Evolutionary conservation across 2,888 invertebrate species (phyloP).

Genomic region (Euphydryas editha): DNA sequence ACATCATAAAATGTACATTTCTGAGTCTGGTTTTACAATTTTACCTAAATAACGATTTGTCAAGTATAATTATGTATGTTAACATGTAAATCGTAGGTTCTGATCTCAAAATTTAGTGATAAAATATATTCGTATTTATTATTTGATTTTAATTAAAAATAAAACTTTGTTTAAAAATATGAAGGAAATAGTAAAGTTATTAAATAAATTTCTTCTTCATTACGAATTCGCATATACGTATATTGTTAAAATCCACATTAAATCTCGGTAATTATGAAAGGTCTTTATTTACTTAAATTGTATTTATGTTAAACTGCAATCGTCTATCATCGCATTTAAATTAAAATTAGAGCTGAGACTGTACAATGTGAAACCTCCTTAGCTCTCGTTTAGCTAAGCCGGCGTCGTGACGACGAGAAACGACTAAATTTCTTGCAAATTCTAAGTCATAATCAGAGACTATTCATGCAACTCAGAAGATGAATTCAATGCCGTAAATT

Average conservation of each 20-base stretch:
- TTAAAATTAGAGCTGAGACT: background rate
- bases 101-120: too few species aligned
- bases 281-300: too few species aligned
- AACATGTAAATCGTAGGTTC: too few species aligned
- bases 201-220: too few species aligned
- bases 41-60: background rate
- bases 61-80: too few species aligned
- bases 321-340: background rate
- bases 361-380: slow-evolving; percentile 24
- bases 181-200: too few species aligned
- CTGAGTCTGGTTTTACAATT: background rate
- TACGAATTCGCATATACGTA: too few species aligned
- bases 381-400: slow-evolving; percentile 24
- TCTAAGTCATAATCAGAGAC: slow-evolving; percentile 41
- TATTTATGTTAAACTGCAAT: too few species aligned
- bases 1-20: background rate
- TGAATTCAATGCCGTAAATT: slow-evolving; percentile 36
- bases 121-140: too few species aligned
- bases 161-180: too few species aligned
- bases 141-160: background rate
- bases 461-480: slow-evolving; percentile 40
- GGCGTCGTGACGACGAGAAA: slow-evolving; percentile 21
- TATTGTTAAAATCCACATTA: too few species aligned
- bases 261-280: too few species aligned
- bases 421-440: slow-evolving; percentile 37